Conservation (phyloP, 1,140 invertebrate species). For the Triops longicaudatus region DNA sequence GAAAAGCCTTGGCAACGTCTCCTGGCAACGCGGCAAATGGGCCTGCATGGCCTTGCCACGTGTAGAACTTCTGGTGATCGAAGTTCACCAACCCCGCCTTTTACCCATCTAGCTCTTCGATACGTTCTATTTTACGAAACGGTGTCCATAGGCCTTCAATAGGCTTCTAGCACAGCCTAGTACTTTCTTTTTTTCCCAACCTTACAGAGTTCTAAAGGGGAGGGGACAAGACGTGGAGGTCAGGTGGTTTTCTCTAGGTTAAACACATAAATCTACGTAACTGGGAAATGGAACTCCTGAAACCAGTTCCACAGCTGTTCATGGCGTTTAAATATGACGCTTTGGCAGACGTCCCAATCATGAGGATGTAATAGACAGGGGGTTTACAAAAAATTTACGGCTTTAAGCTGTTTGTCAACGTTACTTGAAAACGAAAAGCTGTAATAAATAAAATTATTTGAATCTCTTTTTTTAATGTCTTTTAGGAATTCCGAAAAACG, state of each 20-base stretch:
- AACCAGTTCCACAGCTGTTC: background rate
- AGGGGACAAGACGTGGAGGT: background rate
- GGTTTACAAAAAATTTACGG: background rate
- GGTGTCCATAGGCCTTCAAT: no score
- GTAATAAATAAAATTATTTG: background rate
- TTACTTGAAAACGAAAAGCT: no score
- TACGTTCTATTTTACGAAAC: no score
- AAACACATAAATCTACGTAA: background rate
- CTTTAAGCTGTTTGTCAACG: no score
- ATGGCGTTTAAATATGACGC: background rate
- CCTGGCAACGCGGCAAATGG: background rate
- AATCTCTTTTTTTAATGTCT: slow-evolving; percentile 29
- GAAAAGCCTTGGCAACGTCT: background rate
- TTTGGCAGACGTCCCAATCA: background rate
- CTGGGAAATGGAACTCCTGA: background rate
- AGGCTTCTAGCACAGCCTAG: no score
- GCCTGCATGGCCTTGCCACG: background rate
- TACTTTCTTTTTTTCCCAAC: no score
- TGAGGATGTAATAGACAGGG: background rate
- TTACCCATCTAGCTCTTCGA: no score
- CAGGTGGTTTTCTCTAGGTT: background rate
- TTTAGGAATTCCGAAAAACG: slow-evolving; percentile 87
- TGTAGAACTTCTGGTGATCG: background rate
- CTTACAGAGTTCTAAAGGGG: no score
- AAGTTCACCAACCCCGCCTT: background rate